Evolutionary conservation across 2,113 vertebrate genomes (phyloP).

Genomic region (Heptranchias perlo): DNA sequence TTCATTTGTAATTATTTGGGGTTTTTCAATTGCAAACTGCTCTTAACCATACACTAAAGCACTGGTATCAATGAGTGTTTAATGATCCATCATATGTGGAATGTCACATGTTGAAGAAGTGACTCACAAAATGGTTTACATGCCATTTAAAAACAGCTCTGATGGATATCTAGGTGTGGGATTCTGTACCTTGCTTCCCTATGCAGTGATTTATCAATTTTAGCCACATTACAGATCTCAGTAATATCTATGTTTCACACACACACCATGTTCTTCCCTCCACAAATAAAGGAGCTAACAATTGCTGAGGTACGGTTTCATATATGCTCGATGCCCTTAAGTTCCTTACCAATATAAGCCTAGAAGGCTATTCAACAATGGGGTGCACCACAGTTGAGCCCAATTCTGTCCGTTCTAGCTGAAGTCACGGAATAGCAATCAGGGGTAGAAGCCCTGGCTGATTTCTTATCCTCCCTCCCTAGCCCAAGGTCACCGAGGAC

Average conservation of each 20-base stretch:
- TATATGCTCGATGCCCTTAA: too few relatives aligned
- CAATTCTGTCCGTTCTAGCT: neutral
- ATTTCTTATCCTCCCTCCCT: too few relatives aligned
- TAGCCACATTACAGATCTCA: neutral
- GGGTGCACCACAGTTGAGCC: too few relatives aligned
- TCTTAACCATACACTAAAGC: neutral
- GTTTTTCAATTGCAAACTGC: neutral
- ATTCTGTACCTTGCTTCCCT: neutral
- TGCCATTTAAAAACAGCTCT: neutral
- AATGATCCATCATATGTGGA: neutral
- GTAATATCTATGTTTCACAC: neutral
- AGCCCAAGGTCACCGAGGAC: neutral
- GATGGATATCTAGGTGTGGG: neutral
- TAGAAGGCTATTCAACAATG: neutral
- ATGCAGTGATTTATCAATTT: neutral
- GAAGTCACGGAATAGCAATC: too few relatives aligned
- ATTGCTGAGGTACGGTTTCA: neutral
- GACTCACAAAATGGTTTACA: neutral
- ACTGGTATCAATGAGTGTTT: neutral
- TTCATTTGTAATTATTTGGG: neutral
- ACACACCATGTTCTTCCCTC: neutral
- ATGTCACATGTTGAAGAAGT: neutral
- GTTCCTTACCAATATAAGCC: neutral
- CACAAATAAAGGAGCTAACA: neutral
- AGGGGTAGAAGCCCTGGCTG: neutral